Conservation (phyloP, 2,113 vertebrate species). For the Saguinus midas region DNA sequence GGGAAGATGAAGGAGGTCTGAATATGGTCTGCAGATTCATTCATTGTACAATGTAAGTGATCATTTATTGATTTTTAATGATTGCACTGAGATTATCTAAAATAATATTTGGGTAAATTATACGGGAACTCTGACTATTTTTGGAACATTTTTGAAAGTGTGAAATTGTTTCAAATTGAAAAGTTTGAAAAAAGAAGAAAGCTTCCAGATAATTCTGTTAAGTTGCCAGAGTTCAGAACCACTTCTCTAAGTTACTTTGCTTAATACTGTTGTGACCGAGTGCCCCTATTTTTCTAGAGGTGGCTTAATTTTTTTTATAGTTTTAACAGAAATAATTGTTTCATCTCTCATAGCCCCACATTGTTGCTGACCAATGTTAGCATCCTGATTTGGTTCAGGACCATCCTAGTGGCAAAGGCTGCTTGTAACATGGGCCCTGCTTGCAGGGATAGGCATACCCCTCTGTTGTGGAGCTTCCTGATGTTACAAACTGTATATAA, state of each 20-base stretch:
- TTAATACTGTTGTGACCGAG: not conserved
- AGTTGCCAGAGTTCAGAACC: slow-evolving; percentile 10
- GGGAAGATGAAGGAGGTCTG: not conserved
- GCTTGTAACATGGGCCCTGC: no score
- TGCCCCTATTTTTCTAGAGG: no score
- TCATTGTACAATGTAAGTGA: not conserved
- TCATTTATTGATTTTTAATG: not conserved
- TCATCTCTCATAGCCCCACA: no score
- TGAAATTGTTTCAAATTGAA: slow-evolving; percentile 34
- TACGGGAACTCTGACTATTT: not conserved
- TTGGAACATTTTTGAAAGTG: not conserved
- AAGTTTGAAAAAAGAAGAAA: not conserved
- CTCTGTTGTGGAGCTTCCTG: no score
- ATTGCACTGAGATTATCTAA: not conserved
- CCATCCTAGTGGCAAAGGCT: no score
- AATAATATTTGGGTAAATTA: not conserved
- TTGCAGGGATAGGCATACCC: no score
- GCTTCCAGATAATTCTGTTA: not conserved
- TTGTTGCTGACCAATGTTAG: no score
- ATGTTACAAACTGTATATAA: no score
- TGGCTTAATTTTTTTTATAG: no score
- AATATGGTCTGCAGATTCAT: not conserved
- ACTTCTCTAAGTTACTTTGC: not conserved
- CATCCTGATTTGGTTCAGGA: no score
- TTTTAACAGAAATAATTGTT: no score